Evolutionary conservation across 2,888 invertebrate genomes (phyloP).

Genomic region (Ophonus ardosiacus): DNA sequence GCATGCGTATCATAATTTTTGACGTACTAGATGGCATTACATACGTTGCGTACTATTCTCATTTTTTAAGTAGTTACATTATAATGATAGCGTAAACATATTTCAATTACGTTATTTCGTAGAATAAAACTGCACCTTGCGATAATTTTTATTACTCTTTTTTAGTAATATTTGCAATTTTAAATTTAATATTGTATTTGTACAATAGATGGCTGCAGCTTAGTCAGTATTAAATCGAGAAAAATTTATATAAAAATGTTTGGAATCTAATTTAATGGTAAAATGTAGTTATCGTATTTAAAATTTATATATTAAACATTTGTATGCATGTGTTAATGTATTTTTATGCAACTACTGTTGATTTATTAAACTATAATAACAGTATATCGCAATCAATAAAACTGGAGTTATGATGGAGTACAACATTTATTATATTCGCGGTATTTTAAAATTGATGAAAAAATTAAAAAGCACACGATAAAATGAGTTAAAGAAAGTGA

Average conservation of each 20-base stretch:
- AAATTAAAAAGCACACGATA: constrained; percentile 6
- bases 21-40: constrained; percentile 55
- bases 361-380: constrained; percentile 6
- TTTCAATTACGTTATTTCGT: no score
- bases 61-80: no score
- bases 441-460: constrained; percentile 35
- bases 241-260: constrained; percentile 9
- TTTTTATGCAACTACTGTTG: background rate
- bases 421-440: constrained; percentile 30
- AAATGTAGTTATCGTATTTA: background rate
- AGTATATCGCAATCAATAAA: background rate
- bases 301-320: background rate
- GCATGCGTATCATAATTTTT: constrained; percentile 49
- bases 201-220: background rate
- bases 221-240: background rate
- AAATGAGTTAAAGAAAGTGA: constrained; percentile 25
- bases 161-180: background rate
- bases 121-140: no score
- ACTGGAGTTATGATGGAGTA: constrained; percentile 29
- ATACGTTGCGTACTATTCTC: background rate
- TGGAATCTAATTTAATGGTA: background rate
- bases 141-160: no score
- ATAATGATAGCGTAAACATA: no score
- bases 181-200: background rate
- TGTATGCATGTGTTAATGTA: background rate